Conservation (phyloP, 1,140 invertebrate species). For the Limonius californicus region DNA sequence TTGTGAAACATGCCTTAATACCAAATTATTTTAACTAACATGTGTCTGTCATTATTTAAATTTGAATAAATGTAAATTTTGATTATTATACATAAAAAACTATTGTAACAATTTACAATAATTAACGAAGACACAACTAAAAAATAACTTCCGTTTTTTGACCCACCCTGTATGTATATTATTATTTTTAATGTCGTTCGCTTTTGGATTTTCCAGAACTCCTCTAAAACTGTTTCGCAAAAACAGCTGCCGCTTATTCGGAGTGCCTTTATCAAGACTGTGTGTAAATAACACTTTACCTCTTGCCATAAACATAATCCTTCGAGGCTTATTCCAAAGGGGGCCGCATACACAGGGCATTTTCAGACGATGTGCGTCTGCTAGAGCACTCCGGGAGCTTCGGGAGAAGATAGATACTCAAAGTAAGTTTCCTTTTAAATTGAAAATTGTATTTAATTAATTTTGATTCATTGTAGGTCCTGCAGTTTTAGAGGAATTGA, state of each 20-base stretch:
- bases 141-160: too few relatives aligned
- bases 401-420: conserved; percentile 66
- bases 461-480: conserved; percentile 51
- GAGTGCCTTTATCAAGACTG: conserved; percentile 65
- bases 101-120: too few relatives aligned
- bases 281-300: conserved; percentile 67
- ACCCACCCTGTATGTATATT: too few relatives aligned
- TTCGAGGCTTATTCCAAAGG: conserved; percentile 69
- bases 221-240: conserved; percentile 52
- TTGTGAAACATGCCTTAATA: too few relatives aligned
- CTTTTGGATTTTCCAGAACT: conserved; percentile 40
- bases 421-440: conserved; percentile 44
- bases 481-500: conserved; percentile 55
- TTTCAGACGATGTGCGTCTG: conserved; percentile 80
- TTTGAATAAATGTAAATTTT: neutral
- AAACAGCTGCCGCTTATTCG: conserved; percentile 56
- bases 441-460: conserved; percentile 10
- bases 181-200: too few relatives aligned
- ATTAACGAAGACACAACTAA: too few relatives aligned
- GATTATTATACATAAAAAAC: too few relatives aligned
- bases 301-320: conserved; percentile 67
- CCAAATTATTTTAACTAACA: too few relatives aligned
- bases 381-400: conserved; percentile 68
- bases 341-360: conserved; percentile 82
- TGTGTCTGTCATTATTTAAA: neutral